These are phyloP conservation scores for Castor canadensis DNA, from an alignment of 2,113 vertebrate genomes.

Conservation along the genomic window DNA sequence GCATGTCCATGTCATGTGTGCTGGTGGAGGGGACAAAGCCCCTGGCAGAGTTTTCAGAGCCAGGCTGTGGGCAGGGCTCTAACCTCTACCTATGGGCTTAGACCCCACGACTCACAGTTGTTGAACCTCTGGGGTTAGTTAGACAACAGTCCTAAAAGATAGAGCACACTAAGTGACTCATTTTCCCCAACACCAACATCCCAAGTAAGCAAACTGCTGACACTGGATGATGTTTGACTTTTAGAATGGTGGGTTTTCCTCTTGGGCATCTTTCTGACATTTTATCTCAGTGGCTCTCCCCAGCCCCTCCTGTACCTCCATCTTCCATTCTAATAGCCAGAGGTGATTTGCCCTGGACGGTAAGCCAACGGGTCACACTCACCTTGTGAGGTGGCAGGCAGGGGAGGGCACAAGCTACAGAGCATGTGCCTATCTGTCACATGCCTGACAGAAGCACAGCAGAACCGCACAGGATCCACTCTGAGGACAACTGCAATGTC, in stretches of 20 bases:
- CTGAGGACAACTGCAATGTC: background rate
- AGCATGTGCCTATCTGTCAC: too few species aligned
- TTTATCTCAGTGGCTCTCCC: background rate
- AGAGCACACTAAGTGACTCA: background rate
- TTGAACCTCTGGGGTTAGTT: background rate
- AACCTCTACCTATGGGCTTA: background rate
- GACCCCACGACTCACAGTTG: constrained; percentile 23
- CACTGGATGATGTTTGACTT: background rate
- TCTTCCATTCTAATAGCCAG: too few species aligned
- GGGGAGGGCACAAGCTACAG: too few species aligned
- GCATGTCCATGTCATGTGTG: background rate
- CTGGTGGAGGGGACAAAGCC: background rate
- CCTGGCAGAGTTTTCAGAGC: too few species aligned
- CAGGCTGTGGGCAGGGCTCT: background rate
- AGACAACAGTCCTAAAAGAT: background rate
- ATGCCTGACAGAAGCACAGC: too few species aligned
- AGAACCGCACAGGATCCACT: background rate
- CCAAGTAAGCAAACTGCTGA: background rate
- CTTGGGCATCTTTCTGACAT: background rate
- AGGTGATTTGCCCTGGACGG: too few species aligned
- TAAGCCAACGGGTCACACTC: too few species aligned
- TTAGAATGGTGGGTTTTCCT: too few species aligned
- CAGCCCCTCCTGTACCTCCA: background rate
- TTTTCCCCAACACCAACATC: background rate
- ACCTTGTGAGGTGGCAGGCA: too few species aligned